Base-by-base conservation (phyloP, 2,113 vertebrate species). In the Tachysurus fulvidraco region DNA sequence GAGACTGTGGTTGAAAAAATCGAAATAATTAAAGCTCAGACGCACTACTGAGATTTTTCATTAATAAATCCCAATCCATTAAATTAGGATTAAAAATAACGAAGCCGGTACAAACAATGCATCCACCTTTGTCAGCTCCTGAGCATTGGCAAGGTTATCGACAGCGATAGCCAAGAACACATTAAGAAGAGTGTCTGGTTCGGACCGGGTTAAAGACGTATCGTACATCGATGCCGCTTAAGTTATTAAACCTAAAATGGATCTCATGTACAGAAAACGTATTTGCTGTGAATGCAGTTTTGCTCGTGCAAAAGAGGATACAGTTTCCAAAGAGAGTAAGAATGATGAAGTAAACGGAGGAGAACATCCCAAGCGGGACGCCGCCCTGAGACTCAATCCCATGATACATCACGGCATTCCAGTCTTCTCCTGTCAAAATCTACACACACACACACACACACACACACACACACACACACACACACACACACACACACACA, bases 371-470 rank as follows among this genome's bases (percentile, higher is more conserved):
- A 4, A 95, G 94, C 12, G 91, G 96, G 73, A 99, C 98, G 0
- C 98, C 98, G 0, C 98, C 98, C 83, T 99, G 98, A 0, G 98
- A 99, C 83, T 98, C 96, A 0, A 99, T 99, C 50, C 97, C 98
- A 0, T 98, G 97, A 89, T 99, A 99, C 98, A 99, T 99, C 69
- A 99, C 98, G 0, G 96, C 98, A 0, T 99, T 99, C 98, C 98
- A 99, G 94, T 99, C 98, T 59, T 99, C 98, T 1, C 98, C 98
- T 0, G 98, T 99, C 92, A 99, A 95, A 92, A 99, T 98, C 98
- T 99, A 89, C 90, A 86, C 23, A 59, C 41, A 78, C 36, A 80
- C 23, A 54, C 3, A 19, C 44, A 74, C 3, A 50, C 90, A 86
- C 23, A 59, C 41, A 78, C 36, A 89, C 90, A 86, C 23, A 59